Conservation (phyloP, 2,797 vertebrate genomes). For the Myiotriccus ornatus region DNA sequence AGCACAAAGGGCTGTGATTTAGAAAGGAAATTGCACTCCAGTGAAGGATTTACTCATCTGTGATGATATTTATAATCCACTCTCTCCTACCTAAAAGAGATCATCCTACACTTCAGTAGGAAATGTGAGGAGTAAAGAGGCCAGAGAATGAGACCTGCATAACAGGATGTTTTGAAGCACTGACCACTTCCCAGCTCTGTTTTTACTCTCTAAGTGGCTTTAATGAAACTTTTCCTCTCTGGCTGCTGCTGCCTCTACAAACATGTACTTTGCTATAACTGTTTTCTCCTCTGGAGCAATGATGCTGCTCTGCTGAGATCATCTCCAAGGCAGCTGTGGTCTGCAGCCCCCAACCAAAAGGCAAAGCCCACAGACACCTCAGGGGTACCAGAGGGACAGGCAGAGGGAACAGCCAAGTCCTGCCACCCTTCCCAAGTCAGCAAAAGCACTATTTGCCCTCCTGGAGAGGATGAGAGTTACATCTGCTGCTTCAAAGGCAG, state of each 20-base stretch:
- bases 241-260: background rate
- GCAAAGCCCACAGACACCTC: background rate
- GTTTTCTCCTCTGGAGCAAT: background rate
- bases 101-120: background rate
- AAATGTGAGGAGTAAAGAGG: background rate
- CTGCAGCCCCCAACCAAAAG: background rate
- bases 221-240: background rate
- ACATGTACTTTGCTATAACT: background rate
- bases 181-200: background rate
- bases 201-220: background rate
- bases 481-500: background rate
- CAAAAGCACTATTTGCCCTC: background rate
- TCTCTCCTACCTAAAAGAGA: background rate
- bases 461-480: background rate
- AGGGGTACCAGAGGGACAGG: background rate
- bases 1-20: conserved; percentile 57
- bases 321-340: background rate
- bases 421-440: background rate
- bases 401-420: background rate
- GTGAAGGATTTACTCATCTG: conserved; percentile 29
- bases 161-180: background rate
- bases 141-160: background rate
- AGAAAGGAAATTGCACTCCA: conserved; percentile 35
- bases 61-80: conserved; percentile 36
- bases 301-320: background rate